These are phyloP conservation scores for Abscondita cerata DNA, from an alignment of 2,888 invertebrate species.

Conservation along the genomic window DNA sequence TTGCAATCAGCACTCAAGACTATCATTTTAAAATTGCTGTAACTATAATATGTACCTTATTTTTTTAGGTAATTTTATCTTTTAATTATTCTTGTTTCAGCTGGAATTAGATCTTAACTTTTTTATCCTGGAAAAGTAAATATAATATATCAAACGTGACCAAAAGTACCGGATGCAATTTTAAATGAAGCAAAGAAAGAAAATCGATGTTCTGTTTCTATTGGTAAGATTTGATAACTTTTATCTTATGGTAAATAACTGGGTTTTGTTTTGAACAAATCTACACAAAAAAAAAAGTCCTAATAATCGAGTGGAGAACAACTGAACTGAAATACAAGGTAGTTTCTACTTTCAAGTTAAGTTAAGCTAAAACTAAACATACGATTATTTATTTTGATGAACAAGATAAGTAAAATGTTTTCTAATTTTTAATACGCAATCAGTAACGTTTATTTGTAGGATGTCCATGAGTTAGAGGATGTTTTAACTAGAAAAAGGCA, in stretches of 20 bases:
- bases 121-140: background rate
- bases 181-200: background rate
- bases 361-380: too few relatives aligned
- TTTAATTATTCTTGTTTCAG: background rate
- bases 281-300: background rate
- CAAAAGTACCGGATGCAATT: background rate
- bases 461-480: too few relatives aligned
- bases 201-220: too few relatives aligned
- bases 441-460: too few relatives aligned
- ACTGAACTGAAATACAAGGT: constrained; percentile 18
- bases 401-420: too few relatives aligned
- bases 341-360: constrained; percentile 13
- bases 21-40: too few relatives aligned
- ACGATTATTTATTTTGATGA: too few relatives aligned
- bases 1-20: too few relatives aligned
- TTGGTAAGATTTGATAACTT: background rate
- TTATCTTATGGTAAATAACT: background rate
- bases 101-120: background rate
- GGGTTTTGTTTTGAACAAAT: background rate
- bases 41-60: too few relatives aligned
- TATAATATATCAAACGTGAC: background rate
- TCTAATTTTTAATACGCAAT: too few relatives aligned
- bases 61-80: too few relatives aligned
- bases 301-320: constrained; percentile 16
- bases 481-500: too few relatives aligned